Base-by-base conservation (phyloP, 2,888 invertebrate species). In the Mesorhabditis spiculigera region DNA sequence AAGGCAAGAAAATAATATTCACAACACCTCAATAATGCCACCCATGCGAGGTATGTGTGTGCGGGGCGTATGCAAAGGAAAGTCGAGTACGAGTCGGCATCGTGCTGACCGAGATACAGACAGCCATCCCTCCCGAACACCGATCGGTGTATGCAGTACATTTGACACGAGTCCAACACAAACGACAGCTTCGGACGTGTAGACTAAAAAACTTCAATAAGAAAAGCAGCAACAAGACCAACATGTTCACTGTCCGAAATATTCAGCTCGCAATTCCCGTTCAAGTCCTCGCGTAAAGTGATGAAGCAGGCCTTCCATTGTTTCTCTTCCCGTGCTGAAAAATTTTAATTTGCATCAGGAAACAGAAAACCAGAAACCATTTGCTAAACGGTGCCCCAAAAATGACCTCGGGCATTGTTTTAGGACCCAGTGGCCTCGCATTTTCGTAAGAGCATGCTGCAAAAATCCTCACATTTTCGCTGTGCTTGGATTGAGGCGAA, bases 241-340 rank as follows among this genome's bases (percentile, higher is more conserved):
- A 64, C 72, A 71, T 3, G 74, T 70, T 10, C 72, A 50, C 10
- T 69, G 68, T 62, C 64, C 50, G 68, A 8, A 28, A 73, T 50
- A 4, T 61, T n/a, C 42, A 73, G 44, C 43, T 71, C 62, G 5
- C 64, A 67, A 8, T 63, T 44, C 10, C 70, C 71, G 5, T 45
- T 13, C 8, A 63, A 43, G 13, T 71, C 69, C 41, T 73, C 68
- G 28, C 44, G 45, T 4, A 73, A 43, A 4, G 69, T 63, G 28
- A 79, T 13, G 69, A 68, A 70, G 58, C 76, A 77, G 4, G 70
- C 64, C 61, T 74, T 74, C 79, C 79, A 79, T 43, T 71, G 69
- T 50, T 77, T 79, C 5, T 79, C 77, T 72, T 77, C 79, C 61
- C 76, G 66, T 4, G 73, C 78, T 79, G 70, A 63, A 71, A 65